phyloP scores from a whole-genome alignment of 1,140 invertebrate species.

The Cardiocondyla obscurior region DNA sequence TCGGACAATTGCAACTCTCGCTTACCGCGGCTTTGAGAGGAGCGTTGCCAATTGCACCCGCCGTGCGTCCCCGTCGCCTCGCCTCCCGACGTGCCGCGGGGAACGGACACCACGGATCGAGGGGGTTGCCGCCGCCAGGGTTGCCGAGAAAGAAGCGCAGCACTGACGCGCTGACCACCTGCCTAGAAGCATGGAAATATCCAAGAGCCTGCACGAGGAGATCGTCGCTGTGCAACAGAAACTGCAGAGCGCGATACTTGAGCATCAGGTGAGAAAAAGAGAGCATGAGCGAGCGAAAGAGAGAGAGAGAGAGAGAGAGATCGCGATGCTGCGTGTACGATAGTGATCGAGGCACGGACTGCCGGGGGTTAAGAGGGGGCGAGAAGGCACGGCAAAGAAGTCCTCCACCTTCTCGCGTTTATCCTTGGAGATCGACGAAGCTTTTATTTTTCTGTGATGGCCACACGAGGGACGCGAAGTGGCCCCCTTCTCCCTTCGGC shows the following conservation, averaged over 20 bases:
- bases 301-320: neutral
- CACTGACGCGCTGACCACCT: slow-evolving; percentile 45
- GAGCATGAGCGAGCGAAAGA: slow-evolving; percentile 31
- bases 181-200: slow-evolving; percentile 85
- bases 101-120: too few species aligned
- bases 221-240: slow-evolving; percentile 87
- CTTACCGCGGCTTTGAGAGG: neutral
- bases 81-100: slow-evolving; percentile 32
- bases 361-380: neutral
- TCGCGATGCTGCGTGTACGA: neutral
- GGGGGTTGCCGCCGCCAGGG: slow-evolving; percentile 51
- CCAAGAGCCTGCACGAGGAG: slow-evolving; percentile 86
- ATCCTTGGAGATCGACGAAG: neutral
- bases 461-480: neutral
- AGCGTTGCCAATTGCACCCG: slow-evolving; percentile 13
- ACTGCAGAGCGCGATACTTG: slow-evolving; percentile 87
- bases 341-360: slow-evolving; percentile 23
- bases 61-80: neutral
- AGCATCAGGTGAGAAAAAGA: slow-evolving; percentile 86
- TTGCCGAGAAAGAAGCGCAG: slow-evolving; percentile 47
- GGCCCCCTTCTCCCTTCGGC: too few species aligned
- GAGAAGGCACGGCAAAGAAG: neutral
- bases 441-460: neutral
- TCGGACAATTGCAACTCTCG: neutral
- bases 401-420: neutral